phyloP scores from a whole-genome alignment of 2,113 vertebrate genomes.

The Callocephalon fimbriatum region DNA sequence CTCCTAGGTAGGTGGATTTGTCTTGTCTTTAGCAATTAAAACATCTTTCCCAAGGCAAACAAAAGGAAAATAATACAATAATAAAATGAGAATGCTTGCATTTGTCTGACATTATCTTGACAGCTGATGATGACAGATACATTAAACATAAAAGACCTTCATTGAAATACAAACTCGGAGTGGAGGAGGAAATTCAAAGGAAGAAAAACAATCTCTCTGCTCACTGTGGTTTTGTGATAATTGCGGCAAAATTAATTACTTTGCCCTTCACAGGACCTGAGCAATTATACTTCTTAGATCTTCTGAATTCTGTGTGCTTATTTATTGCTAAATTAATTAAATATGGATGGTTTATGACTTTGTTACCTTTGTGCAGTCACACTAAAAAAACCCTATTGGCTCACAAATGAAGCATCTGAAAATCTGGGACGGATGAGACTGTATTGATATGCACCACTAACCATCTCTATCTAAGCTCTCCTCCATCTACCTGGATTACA shows the following conservation, averaged over 20 bases:
- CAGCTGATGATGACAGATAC: conserved; percentile 21
- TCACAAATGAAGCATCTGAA: background rate
- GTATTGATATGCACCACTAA: background rate
- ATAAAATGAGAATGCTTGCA: conserved; percentile 7
- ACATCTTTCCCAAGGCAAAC: background rate
- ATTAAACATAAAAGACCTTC: conserved; percentile 16
- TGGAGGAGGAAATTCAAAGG: background rate
- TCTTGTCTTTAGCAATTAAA: background rate
- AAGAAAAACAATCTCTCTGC: background rate
- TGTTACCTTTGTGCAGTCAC: background rate
- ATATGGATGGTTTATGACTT: background rate
- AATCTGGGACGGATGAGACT: background rate
- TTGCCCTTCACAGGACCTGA: conserved; percentile 4
- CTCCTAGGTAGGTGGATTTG: background rate
- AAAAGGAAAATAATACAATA: background rate
- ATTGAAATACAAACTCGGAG: background rate
- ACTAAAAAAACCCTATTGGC: background rate
- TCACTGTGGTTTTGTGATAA: background rate
- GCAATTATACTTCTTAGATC: background rate
- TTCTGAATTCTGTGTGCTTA: background rate
- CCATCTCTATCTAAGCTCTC: background rate
- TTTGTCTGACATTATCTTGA: background rate
- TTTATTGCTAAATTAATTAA: conserved; percentile 52
- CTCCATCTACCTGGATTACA: background rate
- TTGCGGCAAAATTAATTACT: conserved; percentile 39